phyloP scores from a whole-genome alignment of 2,797 vertebrate species.

The Pangasius mekongensis region DNA sequence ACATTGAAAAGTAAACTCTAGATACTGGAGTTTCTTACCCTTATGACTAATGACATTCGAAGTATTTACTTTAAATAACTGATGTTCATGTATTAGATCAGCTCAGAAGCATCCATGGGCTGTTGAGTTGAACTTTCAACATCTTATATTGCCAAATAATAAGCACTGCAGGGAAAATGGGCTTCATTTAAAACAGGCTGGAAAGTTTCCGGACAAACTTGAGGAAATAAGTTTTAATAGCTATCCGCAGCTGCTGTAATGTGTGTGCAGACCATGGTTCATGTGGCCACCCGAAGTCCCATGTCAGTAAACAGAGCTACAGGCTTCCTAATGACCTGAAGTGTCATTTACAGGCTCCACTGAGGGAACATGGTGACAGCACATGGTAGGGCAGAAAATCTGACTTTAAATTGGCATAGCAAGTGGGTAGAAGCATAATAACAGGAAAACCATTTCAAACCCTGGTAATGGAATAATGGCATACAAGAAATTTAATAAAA shows the following conservation, averaged over 20 bases:
- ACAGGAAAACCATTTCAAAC: not conserved
- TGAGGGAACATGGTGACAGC: conserved; percentile 32
- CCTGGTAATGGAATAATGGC: not conserved
- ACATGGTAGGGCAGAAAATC: conserved; percentile 15
- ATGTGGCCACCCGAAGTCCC: conserved; percentile 37
- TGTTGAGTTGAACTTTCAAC: not conserved
- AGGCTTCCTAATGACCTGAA: conserved; percentile 46
- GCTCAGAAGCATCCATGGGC: not conserved
- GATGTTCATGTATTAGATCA: not conserved
- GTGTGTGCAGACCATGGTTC: conserved; percentile 23
- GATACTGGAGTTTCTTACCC: not conserved
- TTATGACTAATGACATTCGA: not conserved
- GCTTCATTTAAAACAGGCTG: not conserved
- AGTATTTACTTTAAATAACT: not conserved
- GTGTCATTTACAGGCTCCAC: conserved; percentile 46
- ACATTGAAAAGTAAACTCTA: not conserved
- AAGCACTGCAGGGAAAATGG: conserved; percentile 13
- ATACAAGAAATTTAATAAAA: not conserved
- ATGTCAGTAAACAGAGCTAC: conserved; percentile 44
- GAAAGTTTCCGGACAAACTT: conserved; percentile 32
- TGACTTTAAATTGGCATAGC: conserved; percentile 15
- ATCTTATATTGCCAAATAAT: conserved; percentile 25
- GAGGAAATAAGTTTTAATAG: conserved; percentile 43
- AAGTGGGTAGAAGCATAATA: not conserved
- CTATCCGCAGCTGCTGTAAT: conserved; percentile 31